Evolutionary conservation across 2,797 vertebrate species (phyloP).

Genomic region (Xiphophorus birchmanni): DNA sequence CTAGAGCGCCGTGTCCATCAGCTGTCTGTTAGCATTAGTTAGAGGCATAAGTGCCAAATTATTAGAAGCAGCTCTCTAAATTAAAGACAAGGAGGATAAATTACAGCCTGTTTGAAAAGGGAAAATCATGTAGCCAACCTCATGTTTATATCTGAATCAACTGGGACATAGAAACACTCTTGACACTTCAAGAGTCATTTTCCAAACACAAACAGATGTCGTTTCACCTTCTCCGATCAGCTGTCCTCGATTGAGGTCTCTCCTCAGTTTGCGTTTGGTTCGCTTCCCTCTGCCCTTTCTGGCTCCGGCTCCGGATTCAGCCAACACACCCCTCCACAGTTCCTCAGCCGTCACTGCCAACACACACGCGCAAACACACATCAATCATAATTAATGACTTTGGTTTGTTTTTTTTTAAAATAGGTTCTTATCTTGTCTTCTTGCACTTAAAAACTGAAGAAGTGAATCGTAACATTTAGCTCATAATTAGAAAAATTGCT

Average conservation of each 20-base stretch:
- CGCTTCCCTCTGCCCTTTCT: slow-evolving; percentile 93
- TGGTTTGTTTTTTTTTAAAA: rapidly evolving
- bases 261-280: slow-evolving; percentile 87
- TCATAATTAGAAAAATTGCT: not conserved
- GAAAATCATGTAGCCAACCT: not conserved
- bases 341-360: slow-evolving; percentile 89
- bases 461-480: not conserved
- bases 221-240: slow-evolving; percentile 89
- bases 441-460: not conserved
- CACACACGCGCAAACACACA: no score
- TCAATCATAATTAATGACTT: not conserved
- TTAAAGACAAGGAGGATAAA: slow-evolving; percentile 4
- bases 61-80: not conserved
- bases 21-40: slow-evolving; percentile 13
- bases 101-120: not conserved
- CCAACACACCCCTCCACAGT: slow-evolving; percentile 92
- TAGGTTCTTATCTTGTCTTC: not conserved
- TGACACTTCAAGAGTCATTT: not conserved
- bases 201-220: not conserved
- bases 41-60: not conserved
- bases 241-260: slow-evolving; percentile 91
- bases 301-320: slow-evolving; percentile 84
- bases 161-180: not conserved
- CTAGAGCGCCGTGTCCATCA: slow-evolving; percentile 14
- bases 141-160: not conserved